Evolutionary conservation across 2,888 invertebrate genomes (phyloP), one percentile per base, ranked within the genome.

Genomic region (Torymus texanus): DNA sequence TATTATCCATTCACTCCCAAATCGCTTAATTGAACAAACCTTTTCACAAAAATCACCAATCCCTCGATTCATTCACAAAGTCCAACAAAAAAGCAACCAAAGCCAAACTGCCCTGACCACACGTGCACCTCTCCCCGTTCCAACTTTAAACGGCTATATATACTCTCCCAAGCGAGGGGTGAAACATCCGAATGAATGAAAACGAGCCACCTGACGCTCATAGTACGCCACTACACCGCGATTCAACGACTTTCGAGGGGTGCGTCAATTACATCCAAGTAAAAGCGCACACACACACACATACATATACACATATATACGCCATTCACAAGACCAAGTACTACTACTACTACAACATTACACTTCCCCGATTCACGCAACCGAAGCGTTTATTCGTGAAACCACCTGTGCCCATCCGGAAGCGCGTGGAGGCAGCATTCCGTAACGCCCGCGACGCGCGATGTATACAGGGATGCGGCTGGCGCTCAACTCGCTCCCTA

Each of bases 341-440:
- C 58, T 58, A 58, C 58, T 8, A 61, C 12, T 21, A n/a, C n/a
- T n/a, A 62, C 14, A 0, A 13, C 18, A 13, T 2, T 29, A 14
- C n/a, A 61, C 51, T 21, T 55, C 29, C 5, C 63, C 18, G 55
- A 63, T 50, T 76, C 59, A 58, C 61, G 61, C 68, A n/a, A 55
- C 62, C 58, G 58, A 68, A 29, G 59, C 80, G 74, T 65, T 65
- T 74, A 68, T 70, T 71, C 55, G 79, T 62, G 73, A 73, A 67
- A 71, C 66, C 77, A 77, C 80, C 74, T 68, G 71, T 61, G 50
- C 65, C 65, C 67, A 66, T 79, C 79, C 81, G 81, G 82, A 80
- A 75, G 71, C 71, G 78, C 55, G 78, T 51, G 21, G 66, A 53
- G 67, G 62, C 66, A 65, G 21, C 79, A 55, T 50, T 75, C 75